Evolutionary conservation across 2,113 vertebrate species (phyloP), one percentile per base, ranked within the genome.

Genomic region (Dunckerocampus dactyliophorus): DNA sequence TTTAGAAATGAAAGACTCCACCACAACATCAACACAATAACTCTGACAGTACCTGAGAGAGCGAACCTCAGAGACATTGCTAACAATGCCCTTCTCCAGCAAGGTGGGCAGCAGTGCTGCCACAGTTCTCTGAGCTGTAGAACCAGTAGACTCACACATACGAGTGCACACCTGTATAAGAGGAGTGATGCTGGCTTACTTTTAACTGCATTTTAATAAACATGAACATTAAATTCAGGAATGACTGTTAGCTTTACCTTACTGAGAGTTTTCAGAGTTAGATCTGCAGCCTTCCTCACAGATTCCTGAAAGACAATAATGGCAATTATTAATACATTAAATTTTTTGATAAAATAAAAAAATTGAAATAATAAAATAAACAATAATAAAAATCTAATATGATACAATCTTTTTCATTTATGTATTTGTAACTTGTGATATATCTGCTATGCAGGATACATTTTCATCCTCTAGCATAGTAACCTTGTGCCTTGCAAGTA

Each of bases 181-280:
- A 62, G 43, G 45, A 15, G 56, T 37, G 28, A 37, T 17, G 19
- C 11, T n/a, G 43, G 16, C 1, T 31, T 28, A 13, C 28, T 21
- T 31, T 31, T 12, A 10, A 22, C 39, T n/a, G 7, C 21, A 47
- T 14, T 6, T 9, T 47, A 7, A 47, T 47, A n/a, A 47, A 43
- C 37, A 39, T 39, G 7, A 14, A 43, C 37, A 39, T 39, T 39
- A 2, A 22, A 59, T 12, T 14, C 8, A 39, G 14, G 4, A 15
- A 15, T 31, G 60, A 46, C 3, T 17, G 2, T 62, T 2, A 47
- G 9, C 53, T 75, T 87, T 88, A 97, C 97, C 94, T 99, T 99
- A 80, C 97, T 97, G 77, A 99, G 90, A 8, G 95, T 99, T 91
- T 99, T 99, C 63, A 99, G 85, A 20, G 95, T 89, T 28, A 96